Percentiles rank a stretch among this genome's conserved stretches.
Conservation (phyloP, 2,797 vertebrate genomes). For the Lates japonicus region DNA sequence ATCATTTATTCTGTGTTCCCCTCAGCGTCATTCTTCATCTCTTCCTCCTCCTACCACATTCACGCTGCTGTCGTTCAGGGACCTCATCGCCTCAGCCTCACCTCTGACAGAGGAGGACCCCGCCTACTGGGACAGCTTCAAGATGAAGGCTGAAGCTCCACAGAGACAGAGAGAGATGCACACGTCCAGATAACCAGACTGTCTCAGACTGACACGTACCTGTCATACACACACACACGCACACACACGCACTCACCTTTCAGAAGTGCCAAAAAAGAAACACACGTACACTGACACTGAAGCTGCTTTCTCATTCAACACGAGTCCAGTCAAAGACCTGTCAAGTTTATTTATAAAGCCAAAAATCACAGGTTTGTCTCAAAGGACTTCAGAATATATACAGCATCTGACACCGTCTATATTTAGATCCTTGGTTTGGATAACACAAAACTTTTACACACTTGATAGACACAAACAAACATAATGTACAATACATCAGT, state of each 20-base stretch:
- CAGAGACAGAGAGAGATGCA: conserved; percentile 83
- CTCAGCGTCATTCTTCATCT: conserved; percentile 53
- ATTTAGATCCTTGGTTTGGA: conserved; percentile 8
- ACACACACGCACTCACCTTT: conserved; percentile 9
- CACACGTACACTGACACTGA: conserved; percentile 26
- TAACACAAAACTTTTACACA: not conserved
- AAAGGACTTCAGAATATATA: conserved; percentile 42
- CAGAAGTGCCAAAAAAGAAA: conserved; percentile 46
- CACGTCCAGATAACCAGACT: conserved; percentile 33
- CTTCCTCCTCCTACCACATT: conserved; percentile 82
- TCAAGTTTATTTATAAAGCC: conserved; percentile 54
- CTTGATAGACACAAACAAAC: not conserved
- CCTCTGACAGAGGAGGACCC: conserved; percentile 91
- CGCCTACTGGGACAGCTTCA: conserved; percentile 92
- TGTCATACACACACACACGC: conserved; percentile 29
- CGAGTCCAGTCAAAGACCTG: conserved; percentile 34
- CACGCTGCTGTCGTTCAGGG: conserved; percentile 88
- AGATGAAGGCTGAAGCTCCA: conserved; percentile 88
- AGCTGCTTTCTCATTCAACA: conserved; percentile 58
- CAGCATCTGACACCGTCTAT: conserved; percentile 28
- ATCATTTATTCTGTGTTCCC: not conserved
- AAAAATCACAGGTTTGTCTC: conserved; percentile 51
- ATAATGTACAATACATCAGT: not conserved
- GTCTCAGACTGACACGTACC: conserved; percentile 41
- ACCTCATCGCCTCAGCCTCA: conserved; percentile 89